A percentile compares a stretch with the other conserved stretches of the same genome.
Evolutionary conservation across 2,888 invertebrate species (phyloP).

Genomic region (Kryphioiulus occultus): DNA sequence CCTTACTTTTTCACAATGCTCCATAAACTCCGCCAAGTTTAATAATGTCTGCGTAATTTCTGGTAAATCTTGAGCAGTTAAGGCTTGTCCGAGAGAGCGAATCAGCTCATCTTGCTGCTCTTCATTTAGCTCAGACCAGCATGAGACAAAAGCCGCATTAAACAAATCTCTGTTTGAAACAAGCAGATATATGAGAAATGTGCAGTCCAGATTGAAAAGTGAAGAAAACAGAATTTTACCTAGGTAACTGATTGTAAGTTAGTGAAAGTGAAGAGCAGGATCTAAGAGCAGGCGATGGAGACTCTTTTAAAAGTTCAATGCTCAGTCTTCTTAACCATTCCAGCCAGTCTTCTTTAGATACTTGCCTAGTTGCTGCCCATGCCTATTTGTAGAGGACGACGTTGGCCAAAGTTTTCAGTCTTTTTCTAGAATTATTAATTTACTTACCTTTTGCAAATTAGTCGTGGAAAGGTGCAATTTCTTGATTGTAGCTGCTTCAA

Average conservation of each 20-base stretch:
- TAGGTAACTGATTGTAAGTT: constrained; percentile 91
- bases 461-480: constrained; percentile 81
- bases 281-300: constrained; percentile 91
- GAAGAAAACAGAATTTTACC: constrained; percentile 58
- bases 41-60: constrained; percentile 96
- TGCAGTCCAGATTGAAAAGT: background rate
- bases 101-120: constrained; percentile 84
- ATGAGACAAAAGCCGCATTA: constrained; percentile 98
- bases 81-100: constrained; percentile 83
- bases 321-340: constrained; percentile 94
- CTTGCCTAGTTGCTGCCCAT: constrained; percentile 90
- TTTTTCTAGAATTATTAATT: too few species aligned
- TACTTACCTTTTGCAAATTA: constrained; percentile 74
- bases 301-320: constrained; percentile 91
- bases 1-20: constrained; percentile 84
- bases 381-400: constrained; percentile 64
- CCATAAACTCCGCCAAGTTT: constrained; percentile 99
- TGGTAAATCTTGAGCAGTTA: constrained; percentile 91
- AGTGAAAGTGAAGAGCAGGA: constrained; percentile 93
- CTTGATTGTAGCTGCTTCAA: constrained; percentile 78
- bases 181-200: too few species aligned
- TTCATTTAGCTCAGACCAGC: constrained; percentile 94
- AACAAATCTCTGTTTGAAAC: constrained; percentile 76
- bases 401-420: too few species aligned
- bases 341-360: constrained; percentile 98